Evolutionary conservation across 2,797 vertebrate genomes (phyloP).

Genomic region (Sebastolobus alascanus): DNA sequence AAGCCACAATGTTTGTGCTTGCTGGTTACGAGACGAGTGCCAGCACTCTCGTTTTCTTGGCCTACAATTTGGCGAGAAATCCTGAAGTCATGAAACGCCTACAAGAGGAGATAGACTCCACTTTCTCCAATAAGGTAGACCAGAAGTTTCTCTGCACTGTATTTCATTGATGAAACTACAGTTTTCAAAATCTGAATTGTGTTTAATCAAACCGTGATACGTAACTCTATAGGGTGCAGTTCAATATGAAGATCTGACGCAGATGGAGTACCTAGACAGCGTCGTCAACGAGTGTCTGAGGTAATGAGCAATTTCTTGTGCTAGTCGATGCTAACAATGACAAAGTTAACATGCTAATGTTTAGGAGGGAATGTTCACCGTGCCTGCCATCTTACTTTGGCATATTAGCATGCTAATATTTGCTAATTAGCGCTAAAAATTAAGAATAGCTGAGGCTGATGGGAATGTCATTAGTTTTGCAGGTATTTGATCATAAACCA

Average conservation of each 20-base stretch:
- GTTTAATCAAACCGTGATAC: slow-evolving; percentile 62
- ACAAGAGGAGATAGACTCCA: slow-evolving; percentile 82
- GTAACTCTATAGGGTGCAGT: slow-evolving; percentile 67
- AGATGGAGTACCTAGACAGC: slow-evolving; percentile 86
- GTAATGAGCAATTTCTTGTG: slow-evolving; percentile 55
- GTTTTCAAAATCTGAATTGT: background rate
- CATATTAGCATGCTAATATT: background rate
- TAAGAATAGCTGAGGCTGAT: background rate
- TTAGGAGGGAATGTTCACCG: background rate
- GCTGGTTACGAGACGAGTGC: slow-evolving; percentile 86
- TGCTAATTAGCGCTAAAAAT: background rate
- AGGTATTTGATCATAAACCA: background rate
- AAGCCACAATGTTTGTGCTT: slow-evolving; percentile 80
- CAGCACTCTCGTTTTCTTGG: slow-evolving; percentile 76
- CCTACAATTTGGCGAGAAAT: slow-evolving; percentile 84
- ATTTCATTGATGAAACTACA: background rate
- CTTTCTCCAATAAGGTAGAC: slow-evolving; percentile 84
- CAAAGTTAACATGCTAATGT: background rate
- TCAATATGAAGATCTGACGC: slow-evolving; percentile 71
- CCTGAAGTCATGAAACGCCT: slow-evolving; percentile 82
- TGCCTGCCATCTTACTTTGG: background rate
- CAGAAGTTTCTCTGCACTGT: background rate
- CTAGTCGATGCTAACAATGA: background rate
- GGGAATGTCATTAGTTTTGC: background rate
- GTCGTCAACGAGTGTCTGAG: slow-evolving; percentile 79